Evolutionary conservation across 2,113 vertebrate species (phyloP), one percentile per base, ranked within the genome.

Genomic region (Leucopsar rothschildi): DNA sequence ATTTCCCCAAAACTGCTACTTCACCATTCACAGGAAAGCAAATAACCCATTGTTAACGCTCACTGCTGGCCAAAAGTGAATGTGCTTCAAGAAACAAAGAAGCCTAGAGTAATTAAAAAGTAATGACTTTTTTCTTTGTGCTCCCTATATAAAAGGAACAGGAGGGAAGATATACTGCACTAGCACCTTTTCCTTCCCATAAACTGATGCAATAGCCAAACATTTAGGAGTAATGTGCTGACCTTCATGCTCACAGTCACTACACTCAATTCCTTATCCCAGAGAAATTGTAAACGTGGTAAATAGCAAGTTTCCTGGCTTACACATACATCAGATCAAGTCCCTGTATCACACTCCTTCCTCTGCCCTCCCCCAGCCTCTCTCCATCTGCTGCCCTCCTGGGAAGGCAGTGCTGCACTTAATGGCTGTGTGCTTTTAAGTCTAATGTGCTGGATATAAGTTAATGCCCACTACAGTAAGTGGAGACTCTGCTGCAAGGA

Each of bases 201-300:
- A 95, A 95, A 94, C 60, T 57, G 87, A 95, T 93, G 83, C 25
- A 92, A 76, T 13, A 81, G 86, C 79, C 86, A 97, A 97, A 97
- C 93, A 86, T 56, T 90, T n/a, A 86, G 72, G 66, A 95, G 83
- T 92, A 83, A 97, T 90, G 84, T 49, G 68, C 80, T 97, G 91
- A 96, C 82, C 92, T 69, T 68, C 45, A 12, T 56, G 72, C 71
- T 73, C 95, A 31, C 88, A 78, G 82, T 27, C 97, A 73, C 91
- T 80, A 66, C 72, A 33, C 87, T 82, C 92, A 89, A 94, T 94
- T 57, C 86, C 77, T 95, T 92, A 96, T 49, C 72, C 60, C 86
- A 76, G 59, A 57, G 63, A 93, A 92, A 96, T 33, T 57, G 68
- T 72, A 82, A 93, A 66, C 70, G 66, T 91, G 93, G 95, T 76